Evolutionary conservation across 2,113 vertebrate species (phyloP).

Genomic region (Rynchops niger): DNA sequence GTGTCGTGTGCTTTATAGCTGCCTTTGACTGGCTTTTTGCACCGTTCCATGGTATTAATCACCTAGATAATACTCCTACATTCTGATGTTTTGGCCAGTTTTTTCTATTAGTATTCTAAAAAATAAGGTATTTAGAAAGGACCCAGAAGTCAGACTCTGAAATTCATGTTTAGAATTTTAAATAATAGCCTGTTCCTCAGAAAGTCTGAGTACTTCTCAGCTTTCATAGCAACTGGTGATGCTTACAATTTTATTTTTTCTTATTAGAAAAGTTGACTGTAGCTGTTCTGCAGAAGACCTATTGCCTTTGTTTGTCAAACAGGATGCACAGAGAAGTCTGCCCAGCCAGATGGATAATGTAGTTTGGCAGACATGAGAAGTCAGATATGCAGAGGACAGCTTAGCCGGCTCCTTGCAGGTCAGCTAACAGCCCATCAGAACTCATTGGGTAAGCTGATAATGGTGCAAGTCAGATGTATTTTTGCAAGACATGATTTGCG

Average conservation of each 20-base stretch:
- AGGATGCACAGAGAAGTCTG: neutral
- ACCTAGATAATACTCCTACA: slow-evolving; percentile 18
- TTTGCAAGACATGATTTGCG: neutral
- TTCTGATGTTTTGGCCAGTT: slow-evolving; percentile 26
- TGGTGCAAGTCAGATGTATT: neutral
- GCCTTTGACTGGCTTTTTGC: slow-evolving; percentile 38
- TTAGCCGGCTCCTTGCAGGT: neutral
- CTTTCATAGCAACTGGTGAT: neutral
- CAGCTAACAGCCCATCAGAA: neutral
- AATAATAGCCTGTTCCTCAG: neutral
- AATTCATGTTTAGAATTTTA: neutral
- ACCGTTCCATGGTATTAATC: slow-evolving; percentile 37
- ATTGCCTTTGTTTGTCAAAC: neutral
- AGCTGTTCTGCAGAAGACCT: neutral
- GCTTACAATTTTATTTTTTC: neutral
- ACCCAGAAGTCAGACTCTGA: neutral
- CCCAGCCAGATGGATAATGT: neutral
- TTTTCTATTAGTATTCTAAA: neutral
- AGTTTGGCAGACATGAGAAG: neutral
- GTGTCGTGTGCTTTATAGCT: slow-evolving; percentile 67
- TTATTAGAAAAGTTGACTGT: neutral
- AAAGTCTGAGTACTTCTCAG: neutral
- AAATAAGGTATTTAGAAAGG: neutral
- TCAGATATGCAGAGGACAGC: neutral
- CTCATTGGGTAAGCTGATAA: neutral